phyloP scores from a whole-genome alignment of 2,888 invertebrate species.

The Hymenopus coronatus region DNA sequence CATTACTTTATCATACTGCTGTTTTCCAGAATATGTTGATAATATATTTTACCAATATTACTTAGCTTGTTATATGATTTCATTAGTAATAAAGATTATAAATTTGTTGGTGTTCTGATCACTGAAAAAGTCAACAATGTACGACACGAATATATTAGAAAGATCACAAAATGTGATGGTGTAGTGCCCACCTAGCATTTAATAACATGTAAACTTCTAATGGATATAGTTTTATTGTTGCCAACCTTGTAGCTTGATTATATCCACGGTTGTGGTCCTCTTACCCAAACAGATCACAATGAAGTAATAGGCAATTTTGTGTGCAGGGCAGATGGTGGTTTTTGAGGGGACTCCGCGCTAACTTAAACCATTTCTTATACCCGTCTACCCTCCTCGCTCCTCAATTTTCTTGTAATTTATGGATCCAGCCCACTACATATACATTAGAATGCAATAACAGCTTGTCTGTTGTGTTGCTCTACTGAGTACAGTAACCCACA shows the following conservation, averaged over 20 bases:
- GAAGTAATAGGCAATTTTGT: neutral
- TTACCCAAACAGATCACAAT: neutral
- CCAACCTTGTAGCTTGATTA: neutral
- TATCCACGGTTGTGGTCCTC: neutral
- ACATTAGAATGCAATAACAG: conserved; percentile 18
- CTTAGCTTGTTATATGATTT: too few species aligned
- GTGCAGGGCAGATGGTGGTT: neutral
- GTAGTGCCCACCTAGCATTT: too few species aligned
- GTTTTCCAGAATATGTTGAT: too few species aligned
- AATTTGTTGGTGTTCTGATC: too few species aligned
- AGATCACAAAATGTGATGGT: too few species aligned
- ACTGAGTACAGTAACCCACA: neutral
- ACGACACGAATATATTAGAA: too few species aligned
- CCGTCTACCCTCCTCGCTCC: neutral
- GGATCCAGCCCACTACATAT: conserved; percentile 18
- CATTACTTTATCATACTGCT: too few species aligned
- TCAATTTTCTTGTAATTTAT: conserved; percentile 19
- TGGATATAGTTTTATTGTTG: too few species aligned
- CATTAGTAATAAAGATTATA: too few species aligned
- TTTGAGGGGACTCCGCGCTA: neutral
- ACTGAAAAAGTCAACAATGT: too few species aligned
- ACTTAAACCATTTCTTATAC: conserved; percentile 11
- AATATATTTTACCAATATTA: too few species aligned
- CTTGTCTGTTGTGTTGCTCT: conserved; percentile 4
- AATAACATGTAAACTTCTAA: too few species aligned